These are phyloP conservation scores for Xiphophorus maculatus DNA, from an alignment of 2,113 vertebrate species.

Conservation along the genomic window DNA sequence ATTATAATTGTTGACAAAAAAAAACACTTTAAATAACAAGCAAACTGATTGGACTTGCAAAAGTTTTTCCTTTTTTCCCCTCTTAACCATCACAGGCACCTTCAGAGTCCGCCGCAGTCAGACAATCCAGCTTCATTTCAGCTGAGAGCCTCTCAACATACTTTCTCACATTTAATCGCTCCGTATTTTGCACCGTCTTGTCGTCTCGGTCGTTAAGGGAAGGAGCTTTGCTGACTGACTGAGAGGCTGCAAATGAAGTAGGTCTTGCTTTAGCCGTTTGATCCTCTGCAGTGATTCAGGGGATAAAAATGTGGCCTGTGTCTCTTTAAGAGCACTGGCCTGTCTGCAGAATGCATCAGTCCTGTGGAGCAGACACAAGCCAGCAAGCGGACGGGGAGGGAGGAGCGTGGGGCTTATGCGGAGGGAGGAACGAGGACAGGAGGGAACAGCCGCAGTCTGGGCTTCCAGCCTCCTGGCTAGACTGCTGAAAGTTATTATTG, in stretches of 20 bases:
- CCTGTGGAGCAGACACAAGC: constrained; percentile 84
- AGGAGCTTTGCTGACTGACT: constrained; percentile 38
- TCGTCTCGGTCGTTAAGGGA: constrained; percentile 46
- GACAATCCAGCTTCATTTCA: constrained; percentile 54
- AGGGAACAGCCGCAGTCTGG: constrained; percentile 90
- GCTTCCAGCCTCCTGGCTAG: constrained; percentile 92
- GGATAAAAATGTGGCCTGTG: constrained; percentile 82
- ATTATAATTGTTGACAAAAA: constrained; percentile 65
- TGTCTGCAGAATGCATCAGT: constrained; percentile 91
- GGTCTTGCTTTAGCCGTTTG: constrained; percentile 71
- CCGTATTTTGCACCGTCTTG: constrained; percentile 56
- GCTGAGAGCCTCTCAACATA: constrained; percentile 66
- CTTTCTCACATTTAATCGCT: constrained; percentile 57
- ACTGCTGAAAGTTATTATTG: constrained; percentile 95
- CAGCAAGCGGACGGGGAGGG: constrained; percentile 67
- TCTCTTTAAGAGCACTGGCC: constrained; percentile 84
- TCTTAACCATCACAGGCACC: constrained; percentile 71
- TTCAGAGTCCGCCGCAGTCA: constrained; percentile 52
- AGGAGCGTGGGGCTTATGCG: constrained; percentile 67
- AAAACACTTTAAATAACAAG: constrained; percentile 52
- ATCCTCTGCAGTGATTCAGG: constrained; percentile 81
- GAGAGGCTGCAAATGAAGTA: constrained; percentile 65
- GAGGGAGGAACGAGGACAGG: constrained; percentile 72
- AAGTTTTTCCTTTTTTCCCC: constrained; percentile 41
- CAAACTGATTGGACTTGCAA: constrained; percentile 70